These are phyloP conservation scores for Blastomussa wellsi DNA, from an alignment of 92 coral and sea anemone genomes.

Conservation along the genomic window DNA sequence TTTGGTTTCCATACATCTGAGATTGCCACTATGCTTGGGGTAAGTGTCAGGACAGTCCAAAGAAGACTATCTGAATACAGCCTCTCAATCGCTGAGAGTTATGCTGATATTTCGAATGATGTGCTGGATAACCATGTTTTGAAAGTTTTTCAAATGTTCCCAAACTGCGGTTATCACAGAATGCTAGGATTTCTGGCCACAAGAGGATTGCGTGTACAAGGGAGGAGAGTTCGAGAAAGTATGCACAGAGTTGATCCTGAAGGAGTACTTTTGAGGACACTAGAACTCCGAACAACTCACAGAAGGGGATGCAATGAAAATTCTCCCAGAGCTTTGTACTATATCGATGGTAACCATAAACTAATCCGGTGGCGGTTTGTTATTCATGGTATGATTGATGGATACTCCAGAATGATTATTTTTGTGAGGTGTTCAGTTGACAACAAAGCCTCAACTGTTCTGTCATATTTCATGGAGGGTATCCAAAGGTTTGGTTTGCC, in stretches of 20 bases:
- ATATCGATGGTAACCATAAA: slow-evolving; percentile 55
- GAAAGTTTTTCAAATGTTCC: slow-evolving; percentile 47
- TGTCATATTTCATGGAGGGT: slow-evolving; percentile 26
- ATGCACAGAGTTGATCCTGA: slow-evolving; percentile 35
- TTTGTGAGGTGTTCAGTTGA: slow-evolving; percentile 26
- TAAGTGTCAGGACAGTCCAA: slow-evolving; percentile 33
- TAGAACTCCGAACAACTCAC: slow-evolving; percentile 12
- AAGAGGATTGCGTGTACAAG: slow-evolving; percentile 36
- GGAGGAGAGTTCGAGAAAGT: slow-evolving; percentile 15
- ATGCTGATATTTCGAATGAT: slow-evolving; percentile 35
- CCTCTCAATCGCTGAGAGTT: slow-evolving; percentile 31
- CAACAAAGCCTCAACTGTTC: slow-evolving; percentile 37
- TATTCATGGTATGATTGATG: slow-evolving; percentile 41
- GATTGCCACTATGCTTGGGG: slow-evolving; percentile 48
- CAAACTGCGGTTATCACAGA: slow-evolving; percentile 42
- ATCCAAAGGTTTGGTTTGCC: slow-evolving; percentile 23
- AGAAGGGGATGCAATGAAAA: slow-evolving; percentile 26
- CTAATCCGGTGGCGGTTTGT: slow-evolving; percentile 55
- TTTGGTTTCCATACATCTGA: slow-evolving; percentile 40
- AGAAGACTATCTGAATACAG: slow-evolving; percentile 30
- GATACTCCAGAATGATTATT: slow-evolving; percentile 35
- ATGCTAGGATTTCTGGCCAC: slow-evolving; percentile 37
- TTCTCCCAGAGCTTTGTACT: slow-evolving; percentile 21
- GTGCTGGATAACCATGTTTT: slow-evolving; percentile 34
- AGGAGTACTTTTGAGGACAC: slow-evolving; percentile 29